phyloP scores from a whole-genome alignment of 2,797 vertebrate species.

The Liparis tanakae region DNA sequence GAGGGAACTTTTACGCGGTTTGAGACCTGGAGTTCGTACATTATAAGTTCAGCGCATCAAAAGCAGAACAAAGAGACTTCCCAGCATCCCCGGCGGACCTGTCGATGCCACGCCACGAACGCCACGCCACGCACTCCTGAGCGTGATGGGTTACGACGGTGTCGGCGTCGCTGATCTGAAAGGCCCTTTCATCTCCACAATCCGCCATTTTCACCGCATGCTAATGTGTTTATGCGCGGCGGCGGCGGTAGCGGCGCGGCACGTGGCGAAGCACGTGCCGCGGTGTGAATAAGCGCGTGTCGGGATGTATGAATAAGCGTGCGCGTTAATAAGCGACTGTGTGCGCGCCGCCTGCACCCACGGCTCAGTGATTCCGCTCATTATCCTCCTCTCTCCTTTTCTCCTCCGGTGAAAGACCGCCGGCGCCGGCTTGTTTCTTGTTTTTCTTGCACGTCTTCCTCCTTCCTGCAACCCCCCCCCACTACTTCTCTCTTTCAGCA shows the following conservation, averaged over 20 bases:
- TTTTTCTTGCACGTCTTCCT: conserved; percentile 33
- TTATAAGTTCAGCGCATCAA: conserved; percentile 59
- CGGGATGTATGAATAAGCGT: conserved; percentile 53
- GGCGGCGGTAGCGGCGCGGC: conserved; percentile 30
- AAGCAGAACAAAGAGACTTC: conserved; percentile 72
- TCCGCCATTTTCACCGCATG: conserved; percentile 65
- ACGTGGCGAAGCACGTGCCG: conserved; percentile 54
- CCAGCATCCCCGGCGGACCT: conserved; percentile 63
- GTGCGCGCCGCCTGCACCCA: conserved; percentile 40
- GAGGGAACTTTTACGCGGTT: conserved; percentile 52
- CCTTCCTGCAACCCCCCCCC: conserved; percentile 4
- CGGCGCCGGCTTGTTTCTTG: conserved; percentile 46
- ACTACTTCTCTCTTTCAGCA: conserved; percentile 24
- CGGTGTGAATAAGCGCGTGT: conserved; percentile 39
- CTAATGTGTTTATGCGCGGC: conserved; percentile 58
- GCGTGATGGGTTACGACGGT: conserved; percentile 68
- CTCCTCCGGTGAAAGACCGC: conserved; percentile 50
- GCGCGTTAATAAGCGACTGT: conserved; percentile 56
- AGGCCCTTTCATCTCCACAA: conserved; percentile 73
- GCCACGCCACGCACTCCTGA: conserved; percentile 43
- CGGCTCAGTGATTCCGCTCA: conserved; percentile 71
- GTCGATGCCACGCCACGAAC: conserved; percentile 62
- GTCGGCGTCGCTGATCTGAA: conserved; percentile 68
- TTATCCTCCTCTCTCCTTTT: conserved; percentile 62
- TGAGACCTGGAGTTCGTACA: conserved; percentile 42